These are phyloP conservation scores for Eleginops maclovinus DNA, from an alignment of 2,113 vertebrate species.

Conservation along the genomic window DNA sequence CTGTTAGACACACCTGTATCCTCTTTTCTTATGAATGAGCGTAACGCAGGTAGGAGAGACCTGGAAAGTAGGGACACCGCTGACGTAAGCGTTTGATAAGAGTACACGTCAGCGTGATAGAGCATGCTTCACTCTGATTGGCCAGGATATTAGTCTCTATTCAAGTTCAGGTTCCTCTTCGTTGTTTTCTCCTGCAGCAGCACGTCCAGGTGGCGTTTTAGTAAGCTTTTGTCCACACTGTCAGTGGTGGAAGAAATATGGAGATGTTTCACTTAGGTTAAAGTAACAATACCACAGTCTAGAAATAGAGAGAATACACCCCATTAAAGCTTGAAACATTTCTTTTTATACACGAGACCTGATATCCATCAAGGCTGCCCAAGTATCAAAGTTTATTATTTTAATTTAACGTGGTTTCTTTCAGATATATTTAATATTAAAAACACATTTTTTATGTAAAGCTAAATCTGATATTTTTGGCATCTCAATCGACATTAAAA, in stretches of 20 bases:
- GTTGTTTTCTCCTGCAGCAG: background rate
- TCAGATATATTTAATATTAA: background rate
- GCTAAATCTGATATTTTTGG: background rate
- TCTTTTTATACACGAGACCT: too few species aligned
- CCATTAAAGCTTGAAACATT: too few species aligned
- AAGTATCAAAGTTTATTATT: background rate
- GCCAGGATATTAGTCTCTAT: background rate
- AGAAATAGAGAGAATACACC: background rate
- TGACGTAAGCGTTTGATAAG: background rate
- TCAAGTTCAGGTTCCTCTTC: background rate
- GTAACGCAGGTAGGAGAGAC: background rate
- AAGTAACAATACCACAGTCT: background rate
- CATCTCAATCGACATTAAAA: background rate
- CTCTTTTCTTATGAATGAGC: conserved; percentile 39
- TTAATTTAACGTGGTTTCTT: background rate
- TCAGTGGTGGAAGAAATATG: background rate
- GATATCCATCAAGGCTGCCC: too few species aligned
- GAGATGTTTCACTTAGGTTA: background rate
- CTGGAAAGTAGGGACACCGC: background rate
- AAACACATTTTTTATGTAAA: background rate
- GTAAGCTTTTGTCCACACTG: background rate
- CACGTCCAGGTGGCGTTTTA: background rate
- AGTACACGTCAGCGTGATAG: conserved; percentile 41
- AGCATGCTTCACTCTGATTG: conserved; percentile 22
- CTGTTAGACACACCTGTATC: fast-evolving